Evolutionary conservation across 2,113 vertebrate species (phyloP).

Genomic region (Vimba vimba): DNA sequence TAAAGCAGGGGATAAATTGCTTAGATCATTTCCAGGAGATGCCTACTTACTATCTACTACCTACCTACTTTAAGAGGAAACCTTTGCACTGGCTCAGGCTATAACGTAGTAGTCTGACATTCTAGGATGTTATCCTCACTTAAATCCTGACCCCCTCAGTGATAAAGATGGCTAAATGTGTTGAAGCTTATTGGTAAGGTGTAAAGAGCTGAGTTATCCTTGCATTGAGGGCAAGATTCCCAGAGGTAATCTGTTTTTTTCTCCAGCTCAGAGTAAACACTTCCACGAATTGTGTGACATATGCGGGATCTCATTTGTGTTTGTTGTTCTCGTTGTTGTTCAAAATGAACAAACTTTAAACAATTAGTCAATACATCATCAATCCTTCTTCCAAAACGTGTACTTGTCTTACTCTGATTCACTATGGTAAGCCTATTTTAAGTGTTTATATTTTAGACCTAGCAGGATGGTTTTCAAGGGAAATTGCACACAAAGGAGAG

Average conservation of each 20-base stretch:
- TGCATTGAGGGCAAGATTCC: neutral
- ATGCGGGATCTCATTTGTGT: neutral
- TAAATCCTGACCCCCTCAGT: slow-evolving; percentile 3
- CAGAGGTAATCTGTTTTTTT: slow-evolving; percentile 20
- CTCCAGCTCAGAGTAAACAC: neutral
- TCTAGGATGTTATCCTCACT: slow-evolving; percentile 15
- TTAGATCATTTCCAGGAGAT: neutral
- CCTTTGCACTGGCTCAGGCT: neutral
- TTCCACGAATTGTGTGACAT: neutral
- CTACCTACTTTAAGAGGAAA: neutral
- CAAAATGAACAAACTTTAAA: no score
- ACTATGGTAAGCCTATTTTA: no score
- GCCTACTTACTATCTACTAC: neutral
- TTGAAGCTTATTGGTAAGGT: slow-evolving; percentile 13
- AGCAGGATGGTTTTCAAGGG: no score
- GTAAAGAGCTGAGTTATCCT: slow-evolving; percentile 19
- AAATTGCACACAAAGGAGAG: no score
- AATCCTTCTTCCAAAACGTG: no score
- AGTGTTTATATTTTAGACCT: no score
- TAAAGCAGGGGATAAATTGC: neutral
- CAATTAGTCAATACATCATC: no score
- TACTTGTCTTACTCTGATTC: no score
- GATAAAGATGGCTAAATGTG: slow-evolving; percentile 37
- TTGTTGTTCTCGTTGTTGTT: neutral
- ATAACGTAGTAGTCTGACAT: neutral